Base-by-base conservation (phyloP, 2,797 vertebrate genomes). In the Chrysocyon brachyurus region DNA sequence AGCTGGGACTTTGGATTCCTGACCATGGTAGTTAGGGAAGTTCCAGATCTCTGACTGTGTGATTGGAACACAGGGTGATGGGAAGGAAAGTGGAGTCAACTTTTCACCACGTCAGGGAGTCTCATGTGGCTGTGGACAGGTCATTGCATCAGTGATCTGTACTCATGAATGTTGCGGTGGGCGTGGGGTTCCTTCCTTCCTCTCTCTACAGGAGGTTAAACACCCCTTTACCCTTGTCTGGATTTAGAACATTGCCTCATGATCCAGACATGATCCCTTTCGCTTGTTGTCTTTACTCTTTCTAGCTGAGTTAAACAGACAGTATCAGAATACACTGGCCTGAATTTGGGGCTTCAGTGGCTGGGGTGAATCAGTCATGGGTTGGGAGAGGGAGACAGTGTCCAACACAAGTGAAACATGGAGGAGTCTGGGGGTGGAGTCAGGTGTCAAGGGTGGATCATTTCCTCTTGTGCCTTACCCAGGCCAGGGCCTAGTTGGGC, bases 141-240 rank as follows among this genome's bases (percentile, higher is more conserved):
- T 17, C 36, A 5, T 31, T 33, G 63, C 40, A 22, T 12, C 7
- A 11, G 19, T 31, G n/a, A 7, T 56, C 36, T 21, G 40, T 59
- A 66, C 24, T 68, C 66, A 2, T 21, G 54, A 72, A 28, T 0
- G 2, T 66, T 4, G 22, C 0, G 0, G 40, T 40, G 64, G 5
- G 12, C 6, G 40, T 46, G 40, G 1, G 40, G 40, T 8, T 75
- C 61, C 89, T 57, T 21, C 68, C 73, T 4, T 17, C 83, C 57
- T 68, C 56, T 14, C 59, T 52, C 6, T 15, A 2, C 2, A 5
- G 2, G 46, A 24, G 21, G 49, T 36, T 75, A 6, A 49, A 63
- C 21, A 8, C 54, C 24, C 52, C 1, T 10, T 46, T 33, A 0
- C 31, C n/a, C 36, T 26, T 10, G 66, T 54, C 87, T 72, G 61